Conservation (phyloP, 2,113 vertebrate genomes). For the Scomber colias region DNA sequence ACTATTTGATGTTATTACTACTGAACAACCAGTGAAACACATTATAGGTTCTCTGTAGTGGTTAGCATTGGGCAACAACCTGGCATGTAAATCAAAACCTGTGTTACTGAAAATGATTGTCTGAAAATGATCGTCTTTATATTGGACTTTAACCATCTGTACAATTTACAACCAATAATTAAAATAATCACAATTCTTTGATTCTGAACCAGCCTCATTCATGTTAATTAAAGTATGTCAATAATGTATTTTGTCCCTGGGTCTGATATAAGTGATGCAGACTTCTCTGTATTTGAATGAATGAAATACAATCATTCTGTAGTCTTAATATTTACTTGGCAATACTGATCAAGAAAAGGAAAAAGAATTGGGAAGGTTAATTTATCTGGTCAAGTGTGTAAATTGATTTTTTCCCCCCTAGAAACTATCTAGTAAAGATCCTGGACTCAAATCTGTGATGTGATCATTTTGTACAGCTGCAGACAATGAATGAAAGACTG, state of each 20-base stretch:
- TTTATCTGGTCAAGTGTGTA: not conserved
- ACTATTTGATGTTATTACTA: no score
- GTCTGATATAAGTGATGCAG: not conserved
- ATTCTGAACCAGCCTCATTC: no score
- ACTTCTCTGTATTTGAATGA: not conserved
- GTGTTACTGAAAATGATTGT: no score
- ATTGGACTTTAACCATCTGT: no score
- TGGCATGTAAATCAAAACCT: no score
- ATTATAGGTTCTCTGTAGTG: no score
- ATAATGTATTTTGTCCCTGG: conserved; percentile 17
- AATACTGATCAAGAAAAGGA: not conserved
- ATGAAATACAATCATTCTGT: not conserved
- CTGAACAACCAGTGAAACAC: no score
- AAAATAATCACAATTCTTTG: no score
- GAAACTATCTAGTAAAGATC: not conserved
- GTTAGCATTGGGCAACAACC: no score
- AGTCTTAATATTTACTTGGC: not conserved
- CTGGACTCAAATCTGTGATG: not conserved
- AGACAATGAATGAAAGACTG: not conserved
- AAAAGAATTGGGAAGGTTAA: not conserved
- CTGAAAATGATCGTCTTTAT: no score
- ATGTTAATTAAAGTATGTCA: not conserved
- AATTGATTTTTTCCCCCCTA: not conserved
- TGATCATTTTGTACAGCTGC: not conserved
- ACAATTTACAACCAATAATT: no score